A percentile compares a stretch with the other conserved stretches of the same genome.
phyloP scores from a whole-genome alignment of 1,140 invertebrate species.

The Orchesella cincta region DNA sequence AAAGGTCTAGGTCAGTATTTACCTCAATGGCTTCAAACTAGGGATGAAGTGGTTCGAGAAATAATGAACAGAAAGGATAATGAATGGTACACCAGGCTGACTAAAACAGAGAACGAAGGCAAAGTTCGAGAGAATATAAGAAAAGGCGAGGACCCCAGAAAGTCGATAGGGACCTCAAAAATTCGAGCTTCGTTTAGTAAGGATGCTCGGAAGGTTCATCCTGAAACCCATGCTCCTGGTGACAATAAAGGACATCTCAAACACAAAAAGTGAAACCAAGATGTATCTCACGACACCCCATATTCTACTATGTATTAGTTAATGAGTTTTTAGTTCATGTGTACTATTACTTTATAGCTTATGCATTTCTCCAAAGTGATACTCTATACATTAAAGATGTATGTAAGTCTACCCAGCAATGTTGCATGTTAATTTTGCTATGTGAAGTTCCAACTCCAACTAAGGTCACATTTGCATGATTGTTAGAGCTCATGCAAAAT shows the following conservation, averaged over 20 bases:
- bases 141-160: neutral
- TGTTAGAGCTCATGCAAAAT: too few species aligned
- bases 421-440: too few species aligned
- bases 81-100: neutral
- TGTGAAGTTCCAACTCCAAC: too few species aligned
- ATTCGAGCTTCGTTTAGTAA: neutral
- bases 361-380: too few species aligned
- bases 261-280: too few species aligned
- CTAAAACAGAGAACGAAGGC: neutral
- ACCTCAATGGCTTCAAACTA: neutral
- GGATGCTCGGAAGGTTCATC: neutral
- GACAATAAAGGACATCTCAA: neutral
- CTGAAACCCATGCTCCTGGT: neutral
- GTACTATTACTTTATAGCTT: too few species aligned
- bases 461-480: too few species aligned
- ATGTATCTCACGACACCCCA: too few species aligned
- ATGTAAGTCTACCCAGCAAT: too few species aligned
- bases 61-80: neutral
- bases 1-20: neutral
- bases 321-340: too few species aligned
- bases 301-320: too few species aligned
- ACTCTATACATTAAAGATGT: too few species aligned
- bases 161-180: neutral
- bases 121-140: neutral
- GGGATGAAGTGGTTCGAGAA: conserved; percentile 5